A percentile compares a stretch with the other conserved stretches of the same genome.
These are phyloP conservation scores for Griposia aprilina DNA, from an alignment of 2,888 invertebrate genomes.

Conservation along the genomic window DNA sequence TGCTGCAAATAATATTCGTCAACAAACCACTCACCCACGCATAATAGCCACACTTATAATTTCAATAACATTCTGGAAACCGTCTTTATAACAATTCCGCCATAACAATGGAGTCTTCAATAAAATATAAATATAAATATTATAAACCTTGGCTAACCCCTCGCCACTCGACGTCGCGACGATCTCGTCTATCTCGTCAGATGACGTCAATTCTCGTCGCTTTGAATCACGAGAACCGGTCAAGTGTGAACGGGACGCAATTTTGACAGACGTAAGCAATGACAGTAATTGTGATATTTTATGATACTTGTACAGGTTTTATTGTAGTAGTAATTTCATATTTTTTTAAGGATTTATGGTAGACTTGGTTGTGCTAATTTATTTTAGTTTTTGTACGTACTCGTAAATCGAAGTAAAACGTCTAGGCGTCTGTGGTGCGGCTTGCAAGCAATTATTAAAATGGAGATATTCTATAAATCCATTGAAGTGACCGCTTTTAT, in stretches of 20 bases:
- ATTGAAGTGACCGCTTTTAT: not conserved
- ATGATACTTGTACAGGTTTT: not conserved
- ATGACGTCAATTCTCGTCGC: conserved; percentile 26
- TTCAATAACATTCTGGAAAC: conserved; percentile 31
- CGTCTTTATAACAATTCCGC: conserved; percentile 16
- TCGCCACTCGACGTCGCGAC: conserved; percentile 66
- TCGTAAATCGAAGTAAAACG: not conserved
- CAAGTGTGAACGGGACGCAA: conserved; percentile 61
- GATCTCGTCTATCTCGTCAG: conserved; percentile 44
- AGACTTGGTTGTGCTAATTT: not conserved
- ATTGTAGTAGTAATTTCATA: not conserved
- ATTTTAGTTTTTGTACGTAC: not conserved
- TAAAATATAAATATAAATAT: conserved; percentile 25
- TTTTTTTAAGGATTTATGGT: not conserved
- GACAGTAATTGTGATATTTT: conserved; percentile 21
- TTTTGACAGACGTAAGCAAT: conserved; percentile 36
- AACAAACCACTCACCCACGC: conserved; percentile 26
- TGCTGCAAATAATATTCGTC: not conserved
- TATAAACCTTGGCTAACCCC: conserved; percentile 16
- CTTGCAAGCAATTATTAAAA: too few relatives aligned
- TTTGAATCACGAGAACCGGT: conserved; percentile 38
- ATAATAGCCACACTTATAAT: conserved; percentile 16
- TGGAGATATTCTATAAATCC: not conserved
- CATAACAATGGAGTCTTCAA: conserved; percentile 37
- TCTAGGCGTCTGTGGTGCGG: too few relatives aligned